phyloP scores from a whole-genome alignment of 2,888 invertebrate species.

The Agonopterix arenella region DNA sequence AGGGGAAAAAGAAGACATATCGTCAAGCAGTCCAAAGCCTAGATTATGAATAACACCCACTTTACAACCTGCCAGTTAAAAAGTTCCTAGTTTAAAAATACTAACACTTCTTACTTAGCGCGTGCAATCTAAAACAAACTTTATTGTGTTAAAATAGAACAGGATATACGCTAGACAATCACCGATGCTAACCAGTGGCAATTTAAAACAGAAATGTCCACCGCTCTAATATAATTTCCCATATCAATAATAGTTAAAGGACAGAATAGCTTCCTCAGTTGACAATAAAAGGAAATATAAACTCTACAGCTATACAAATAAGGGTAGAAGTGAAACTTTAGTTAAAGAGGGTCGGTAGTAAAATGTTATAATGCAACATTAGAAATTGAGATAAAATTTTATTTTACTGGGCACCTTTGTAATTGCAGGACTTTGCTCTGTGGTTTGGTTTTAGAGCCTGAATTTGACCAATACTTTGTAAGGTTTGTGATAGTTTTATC shows the following conservation, averaged over 20 bases:
- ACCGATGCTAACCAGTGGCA: background rate
- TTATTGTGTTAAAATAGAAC: background rate
- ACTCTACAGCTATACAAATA: too few species aligned
- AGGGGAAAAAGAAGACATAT: too few species aligned
- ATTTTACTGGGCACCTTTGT: background rate
- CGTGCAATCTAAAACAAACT: too few species aligned
- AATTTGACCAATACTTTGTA: too few species aligned
- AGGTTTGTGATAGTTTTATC: too few species aligned
- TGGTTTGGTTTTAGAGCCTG: too few species aligned
- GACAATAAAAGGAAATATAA: background rate
- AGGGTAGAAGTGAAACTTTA: background rate
- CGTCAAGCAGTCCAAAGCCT: too few species aligned
- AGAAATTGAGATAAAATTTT: background rate
- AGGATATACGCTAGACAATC: background rate
- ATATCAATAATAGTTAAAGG: background rate
- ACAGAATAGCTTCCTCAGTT: background rate
- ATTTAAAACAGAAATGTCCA: background rate
- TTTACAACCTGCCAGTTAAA: too few species aligned
- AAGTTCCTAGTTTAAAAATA: too few species aligned
- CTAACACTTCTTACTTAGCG: too few species aligned
- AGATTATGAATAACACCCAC: too few species aligned
- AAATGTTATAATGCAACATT: background rate
- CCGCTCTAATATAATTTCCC: too few species aligned
- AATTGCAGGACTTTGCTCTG: background rate
- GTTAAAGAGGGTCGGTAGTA: background rate